Base-by-base conservation (phyloP, 2,888 invertebrate genomes). In the Sinopyrophorus schimmeli region DNA sequence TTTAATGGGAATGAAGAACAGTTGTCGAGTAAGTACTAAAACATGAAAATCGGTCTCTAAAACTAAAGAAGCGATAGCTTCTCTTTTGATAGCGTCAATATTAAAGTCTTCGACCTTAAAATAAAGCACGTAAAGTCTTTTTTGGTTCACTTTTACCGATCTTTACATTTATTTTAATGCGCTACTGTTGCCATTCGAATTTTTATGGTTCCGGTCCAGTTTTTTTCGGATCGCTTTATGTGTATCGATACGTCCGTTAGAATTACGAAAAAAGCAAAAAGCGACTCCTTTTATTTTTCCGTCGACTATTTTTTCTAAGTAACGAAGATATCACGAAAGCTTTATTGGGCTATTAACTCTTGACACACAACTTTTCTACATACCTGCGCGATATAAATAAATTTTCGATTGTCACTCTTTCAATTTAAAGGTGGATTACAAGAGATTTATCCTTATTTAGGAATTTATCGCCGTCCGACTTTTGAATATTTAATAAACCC, bases 121-220 rank as follows among this genome's bases (percentile, higher is more conserved):
- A 24, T 23, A 32, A 49, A 32, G 27, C 30, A 28, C 47, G 40
- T 52, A 50, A 48, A 48, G 47, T 35, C 50, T 37, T 53, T 53
- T 50, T 57, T 26, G 39, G 52, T 24, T 30, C 47, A 18, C 26
- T 23, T 15, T 28, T 35, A 52, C 58, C 54, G 60, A 57, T 60
- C 57, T 57, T 51, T 57, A 57, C 57, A 65, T 63, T 64, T 60
- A 60, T 60, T 62, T 63, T 62, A 62, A 64, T 64, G 61, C 53
- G 63, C 64, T 64, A 62, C 64, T 59, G 63, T 62, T 62, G 62
- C 61, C 60, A 54, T 57, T 59, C 53, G 62, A 55, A 61, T 52
- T 62, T 64, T 64, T 63, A 64, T 64, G 59, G 61, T 59, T 61
- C 59, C 61, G 60, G 62, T 59, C 53, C 28, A 15, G 32, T 32